Evolutionary conservation across 2,888 invertebrate species (phyloP).

Genomic region (Drosophila conformis): DNA sequence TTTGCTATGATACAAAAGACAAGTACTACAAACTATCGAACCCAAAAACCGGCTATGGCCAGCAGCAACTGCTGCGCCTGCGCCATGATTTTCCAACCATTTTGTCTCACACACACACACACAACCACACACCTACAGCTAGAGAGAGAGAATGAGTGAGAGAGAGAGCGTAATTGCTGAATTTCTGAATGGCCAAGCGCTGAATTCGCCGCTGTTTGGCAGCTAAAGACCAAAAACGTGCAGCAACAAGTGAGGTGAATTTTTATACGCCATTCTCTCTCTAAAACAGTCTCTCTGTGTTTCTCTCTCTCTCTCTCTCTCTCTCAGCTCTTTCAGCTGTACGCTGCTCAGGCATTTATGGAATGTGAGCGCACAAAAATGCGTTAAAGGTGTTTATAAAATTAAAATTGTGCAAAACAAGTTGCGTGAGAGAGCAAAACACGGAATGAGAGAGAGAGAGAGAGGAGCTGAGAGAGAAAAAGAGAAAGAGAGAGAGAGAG

Average conservation of each 20-base stretch:
- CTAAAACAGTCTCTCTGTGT: constrained; percentile 10
- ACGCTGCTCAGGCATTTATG: constrained; percentile 70
- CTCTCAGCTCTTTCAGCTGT: constrained; percentile 12
- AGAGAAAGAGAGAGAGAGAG: neutral
- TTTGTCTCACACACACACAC: constrained; percentile 61
- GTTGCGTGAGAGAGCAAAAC: constrained; percentile 59
- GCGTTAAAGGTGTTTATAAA: constrained; percentile 81
- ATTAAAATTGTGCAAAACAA: constrained; percentile 80
- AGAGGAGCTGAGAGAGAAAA: constrained; percentile 9
- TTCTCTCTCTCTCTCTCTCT: constrained; percentile 9
- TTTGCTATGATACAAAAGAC: constrained; percentile 49
- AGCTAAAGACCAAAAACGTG: constrained; percentile 30
- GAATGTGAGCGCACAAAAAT: constrained; percentile 80
- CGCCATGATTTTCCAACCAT: constrained; percentile 76
- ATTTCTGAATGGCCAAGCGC: constrained; percentile 69
- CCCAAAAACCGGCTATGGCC: constrained; percentile 52
- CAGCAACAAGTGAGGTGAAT: constrained; percentile 66
- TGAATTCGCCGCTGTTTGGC: constrained; percentile 49
- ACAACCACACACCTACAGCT: neutral
- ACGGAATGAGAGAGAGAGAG: constrained; percentile 3
- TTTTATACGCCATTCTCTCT: constrained; percentile 24
- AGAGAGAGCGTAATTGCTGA: constrained; percentile 50
- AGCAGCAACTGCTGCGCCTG: constrained; percentile 59
- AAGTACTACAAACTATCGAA: constrained; percentile 50
- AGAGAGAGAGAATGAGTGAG: constrained; percentile 7